A percentile compares a stretch with the other conserved stretches of the same genome.
phyloP scores from a whole-genome alignment of 2,113 vertebrate genomes.

The Athene noctua region DNA sequence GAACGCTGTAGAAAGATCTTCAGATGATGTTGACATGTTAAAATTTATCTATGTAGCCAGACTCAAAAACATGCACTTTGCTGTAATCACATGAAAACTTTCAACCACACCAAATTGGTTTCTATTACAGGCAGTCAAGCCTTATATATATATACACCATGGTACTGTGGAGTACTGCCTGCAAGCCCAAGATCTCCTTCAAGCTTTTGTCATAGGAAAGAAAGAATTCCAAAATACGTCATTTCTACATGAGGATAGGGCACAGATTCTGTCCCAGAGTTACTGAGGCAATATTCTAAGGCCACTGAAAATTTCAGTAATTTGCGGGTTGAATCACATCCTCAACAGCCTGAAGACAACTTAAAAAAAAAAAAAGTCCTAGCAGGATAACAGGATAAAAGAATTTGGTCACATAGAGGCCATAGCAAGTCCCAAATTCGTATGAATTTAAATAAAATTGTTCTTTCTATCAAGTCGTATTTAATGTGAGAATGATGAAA shows the following conservation, averaged over 20 bases:
- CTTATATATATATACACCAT: fast-evolving
- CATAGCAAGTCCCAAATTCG: neutral
- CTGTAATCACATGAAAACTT: neutral
- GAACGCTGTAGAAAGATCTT: fast-evolving
- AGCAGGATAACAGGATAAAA: neutral
- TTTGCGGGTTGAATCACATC: neutral
- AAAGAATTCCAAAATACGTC: neutral
- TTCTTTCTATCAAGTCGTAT: neutral
- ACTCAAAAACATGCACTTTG: neutral
- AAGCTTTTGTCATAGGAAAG: neutral
- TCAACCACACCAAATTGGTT: neutral
- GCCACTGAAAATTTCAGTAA: neutral
- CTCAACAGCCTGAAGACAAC: neutral
- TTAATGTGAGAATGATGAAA: neutral
- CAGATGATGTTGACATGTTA: neutral
- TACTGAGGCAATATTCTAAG: neutral
- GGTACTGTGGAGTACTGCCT: neutral
- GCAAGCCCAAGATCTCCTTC: neutral
- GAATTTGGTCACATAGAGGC: neutral
- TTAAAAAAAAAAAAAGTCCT: neutral
- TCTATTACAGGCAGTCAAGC: neutral
- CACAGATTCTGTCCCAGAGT: neutral
- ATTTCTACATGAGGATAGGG: neutral
- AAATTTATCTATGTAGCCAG: neutral
- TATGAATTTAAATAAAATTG: neutral